A percentile compares a stretch with the other conserved stretches of the same genome.
Evolutionary conservation across 2,797 vertebrate genomes (phyloP).

Genomic region (Urocyon cinereoargenteus): DNA sequence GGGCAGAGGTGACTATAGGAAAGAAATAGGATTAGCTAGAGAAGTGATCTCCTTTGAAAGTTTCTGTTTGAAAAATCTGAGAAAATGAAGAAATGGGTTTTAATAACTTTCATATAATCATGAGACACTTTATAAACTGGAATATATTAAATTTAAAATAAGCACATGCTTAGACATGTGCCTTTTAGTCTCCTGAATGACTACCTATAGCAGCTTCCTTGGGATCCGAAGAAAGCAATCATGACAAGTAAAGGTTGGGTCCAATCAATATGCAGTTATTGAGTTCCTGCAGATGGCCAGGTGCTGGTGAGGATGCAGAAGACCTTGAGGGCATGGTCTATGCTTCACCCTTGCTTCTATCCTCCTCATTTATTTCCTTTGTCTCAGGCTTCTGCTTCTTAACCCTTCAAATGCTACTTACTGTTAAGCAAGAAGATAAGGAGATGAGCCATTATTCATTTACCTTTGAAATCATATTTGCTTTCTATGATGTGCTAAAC

Average conservation of each 20-base stretch:
- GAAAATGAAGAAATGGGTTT: slow-evolving; percentile 13
- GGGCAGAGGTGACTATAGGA: not conserved
- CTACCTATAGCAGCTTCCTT: not conserved
- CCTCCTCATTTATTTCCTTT: not conserved
- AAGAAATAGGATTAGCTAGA: not conserved
- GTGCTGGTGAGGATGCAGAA: not conserved
- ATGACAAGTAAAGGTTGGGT: slow-evolving; percentile 10
- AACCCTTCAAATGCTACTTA: not conserved
- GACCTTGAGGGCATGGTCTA: not conserved
- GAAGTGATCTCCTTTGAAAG: not conserved
- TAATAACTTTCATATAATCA: not conserved
- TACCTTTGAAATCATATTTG: not conserved
- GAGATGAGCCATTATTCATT: not conserved
- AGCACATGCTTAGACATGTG: not conserved
- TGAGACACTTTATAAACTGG: not conserved
- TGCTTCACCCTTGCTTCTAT: not conserved
- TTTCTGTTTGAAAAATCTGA: slow-evolving; percentile 24
- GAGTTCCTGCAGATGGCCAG: slow-evolving; percentile 9
- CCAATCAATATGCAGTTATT: slow-evolving; percentile 49
- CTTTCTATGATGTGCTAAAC: not conserved
- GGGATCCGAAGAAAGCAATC: slow-evolving; percentile 13
- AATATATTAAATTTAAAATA: not conserved
- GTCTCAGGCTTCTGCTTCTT: slow-evolving; percentile 6
- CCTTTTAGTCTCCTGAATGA: slow-evolving; percentile 2
- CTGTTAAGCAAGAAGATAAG: not conserved